Conservation (phyloP, 2,888 invertebrate genomes). For the Drosophila anomalipes region DNA sequence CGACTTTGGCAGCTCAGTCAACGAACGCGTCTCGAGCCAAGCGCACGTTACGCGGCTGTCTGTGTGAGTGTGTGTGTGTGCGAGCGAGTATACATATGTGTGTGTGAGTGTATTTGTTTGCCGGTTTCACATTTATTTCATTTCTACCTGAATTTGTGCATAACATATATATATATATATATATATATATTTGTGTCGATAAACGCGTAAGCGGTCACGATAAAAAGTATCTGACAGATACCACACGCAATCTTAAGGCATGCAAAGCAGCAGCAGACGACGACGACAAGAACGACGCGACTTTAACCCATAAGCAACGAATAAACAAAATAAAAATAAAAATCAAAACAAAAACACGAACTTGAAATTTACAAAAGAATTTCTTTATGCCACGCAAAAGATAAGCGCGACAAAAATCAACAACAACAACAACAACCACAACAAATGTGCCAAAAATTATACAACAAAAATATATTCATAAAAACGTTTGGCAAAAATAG, state of each 20-base stretch:
- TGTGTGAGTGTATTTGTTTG: conserved; percentile 41
- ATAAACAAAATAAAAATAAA: conserved; percentile 48
- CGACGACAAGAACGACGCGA: conserved; percentile 30
- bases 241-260: conserved; percentile 57
- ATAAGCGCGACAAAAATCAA: conserved; percentile 19
- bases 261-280: conserved; percentile 51
- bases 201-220: conserved; percentile 16
- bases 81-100: not conserved
- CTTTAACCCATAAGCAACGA: conserved; percentile 62
- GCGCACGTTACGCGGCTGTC: conserved; percentile 59
- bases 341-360: conserved; percentile 55
- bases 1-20: conserved; percentile 69
- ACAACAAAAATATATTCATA: not conserved
- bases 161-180: conserved; percentile 4
- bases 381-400: conserved; percentile 43
- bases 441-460: conserved; percentile 44
- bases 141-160: conserved; percentile 67
- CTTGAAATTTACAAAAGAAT: conserved; percentile 47
- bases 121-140: conserved; percentile 72
- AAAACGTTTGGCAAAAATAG: not conserved
- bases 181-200: conserved; percentile 40
- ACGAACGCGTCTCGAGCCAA: conserved; percentile 78
- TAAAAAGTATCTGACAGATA: conserved; percentile 67
- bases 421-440: conserved; percentile 17
- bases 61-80: conserved; percentile 12